These are phyloP conservation scores for Abrostola tripartita DNA, from an alignment of 2,888 invertebrate species.

Conservation along the genomic window DNA sequence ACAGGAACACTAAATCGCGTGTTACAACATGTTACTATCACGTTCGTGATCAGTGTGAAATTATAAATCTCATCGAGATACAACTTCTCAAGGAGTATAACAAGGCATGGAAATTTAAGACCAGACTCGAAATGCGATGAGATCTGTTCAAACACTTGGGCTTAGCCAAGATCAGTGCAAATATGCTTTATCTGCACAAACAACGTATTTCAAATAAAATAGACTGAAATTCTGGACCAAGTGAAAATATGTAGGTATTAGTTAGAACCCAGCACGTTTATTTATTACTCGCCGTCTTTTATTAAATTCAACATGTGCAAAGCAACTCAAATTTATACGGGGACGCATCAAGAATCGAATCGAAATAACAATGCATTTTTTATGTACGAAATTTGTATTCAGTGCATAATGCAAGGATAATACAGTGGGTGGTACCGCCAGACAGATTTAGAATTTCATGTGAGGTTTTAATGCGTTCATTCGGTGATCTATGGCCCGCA, in stretches of 20 bases:
- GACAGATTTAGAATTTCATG: constrained; percentile 77
- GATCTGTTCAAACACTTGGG: not conserved
- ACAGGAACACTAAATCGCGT: constrained; percentile 47
- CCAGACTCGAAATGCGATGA: constrained; percentile 13
- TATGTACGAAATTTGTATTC: constrained; percentile 79
- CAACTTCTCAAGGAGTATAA: constrained; percentile 30
- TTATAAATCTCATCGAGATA: constrained; percentile 29
- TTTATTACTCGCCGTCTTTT: constrained; percentile 43
- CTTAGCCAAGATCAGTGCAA: not conserved
- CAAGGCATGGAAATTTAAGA: constrained; percentile 31
- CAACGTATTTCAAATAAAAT: constrained; percentile 4
- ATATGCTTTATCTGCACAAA: not conserved
- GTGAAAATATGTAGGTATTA: not conserved
- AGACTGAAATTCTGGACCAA: too few relatives aligned
- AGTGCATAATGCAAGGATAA: constrained; percentile 77
- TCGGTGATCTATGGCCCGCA: constrained; percentile 47
- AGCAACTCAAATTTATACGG: constrained; percentile 72
- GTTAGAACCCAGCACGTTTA: constrained; percentile 13
- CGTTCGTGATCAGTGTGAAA: constrained; percentile 49
- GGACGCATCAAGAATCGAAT: constrained; percentile 76
- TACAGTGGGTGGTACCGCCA: constrained; percentile 80
- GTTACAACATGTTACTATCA: constrained; percentile 47
- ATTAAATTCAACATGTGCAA: constrained; percentile 60
- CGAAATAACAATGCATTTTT: constrained; percentile 79
- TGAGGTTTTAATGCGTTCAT: constrained; percentile 68